These are phyloP conservation scores for Plebejus argus DNA, from an alignment of 2,888 invertebrate species.

Conservation along the genomic window DNA sequence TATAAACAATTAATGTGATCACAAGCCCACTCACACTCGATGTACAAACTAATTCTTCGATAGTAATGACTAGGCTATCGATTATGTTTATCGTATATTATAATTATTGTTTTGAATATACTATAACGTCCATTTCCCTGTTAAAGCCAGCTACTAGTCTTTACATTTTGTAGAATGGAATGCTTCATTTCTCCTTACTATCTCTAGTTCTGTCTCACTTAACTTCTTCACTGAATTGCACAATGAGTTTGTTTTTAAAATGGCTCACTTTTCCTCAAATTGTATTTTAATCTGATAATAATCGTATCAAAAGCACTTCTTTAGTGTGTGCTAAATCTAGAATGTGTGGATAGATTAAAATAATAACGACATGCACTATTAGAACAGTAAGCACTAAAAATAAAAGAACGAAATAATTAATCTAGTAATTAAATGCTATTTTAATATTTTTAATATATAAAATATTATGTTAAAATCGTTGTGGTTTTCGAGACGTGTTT, in stretches of 20 bases:
- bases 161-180: conserved; percentile 76
- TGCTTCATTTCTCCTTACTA: conserved; percentile 78
- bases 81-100: conserved; percentile 44
- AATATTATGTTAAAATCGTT: conserved; percentile 20
- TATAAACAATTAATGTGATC: conserved; percentile 44
- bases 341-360: conserved; percentile 26
- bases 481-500: background rate
- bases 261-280: conserved; percentile 80
- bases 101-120: conserved; percentile 55
- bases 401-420: background rate
- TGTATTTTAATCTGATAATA: conserved; percentile 48
- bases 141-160: conserved; percentile 78
- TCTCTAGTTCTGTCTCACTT: conserved; percentile 75
- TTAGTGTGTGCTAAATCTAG: conserved; percentile 24
- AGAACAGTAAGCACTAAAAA: conserved; percentile 26
- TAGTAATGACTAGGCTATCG: conserved; percentile 29
- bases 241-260: conserved; percentile 78
- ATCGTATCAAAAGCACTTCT: conserved; percentile 28
- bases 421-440: background rate
- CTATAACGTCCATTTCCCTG: conserved; percentile 78
- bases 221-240: conserved; percentile 78
- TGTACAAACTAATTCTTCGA: conserved; percentile 55
- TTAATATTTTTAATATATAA: background rate
- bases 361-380: conserved; percentile 2
- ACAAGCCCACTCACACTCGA: conserved; percentile 58